Evolutionary conservation across 2,797 vertebrate species (phyloP), one percentile per base, ranked within the genome.

Genomic region (Eulemur mongoz): DNA sequence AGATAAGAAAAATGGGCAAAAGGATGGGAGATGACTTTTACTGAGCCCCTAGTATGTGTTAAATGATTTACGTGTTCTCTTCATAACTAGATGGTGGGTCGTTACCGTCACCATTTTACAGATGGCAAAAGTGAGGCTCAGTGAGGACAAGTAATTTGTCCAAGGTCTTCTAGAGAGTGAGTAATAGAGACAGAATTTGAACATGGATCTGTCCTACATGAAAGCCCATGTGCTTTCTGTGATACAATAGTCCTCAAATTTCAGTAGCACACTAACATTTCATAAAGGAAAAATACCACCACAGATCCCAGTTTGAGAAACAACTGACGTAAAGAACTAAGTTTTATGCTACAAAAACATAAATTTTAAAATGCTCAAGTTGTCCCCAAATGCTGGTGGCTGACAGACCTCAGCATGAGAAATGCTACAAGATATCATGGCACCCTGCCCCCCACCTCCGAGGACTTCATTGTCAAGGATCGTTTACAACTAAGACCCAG

Each of bases 171-270:
- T 76, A 40, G 76, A 1, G 4, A 82, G n/a, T 17, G 70, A 54
- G 3, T 2, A n/a, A 14, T 38, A 48, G 25, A 94, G 23, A 69
- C 15, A 48, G 78, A 80, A 35, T 72, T 43, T 69, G 78, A 73
- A 69, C 43, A 40, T 7, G 4, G 12, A 57, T 43, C 35, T 52
- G 1, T 38, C 59, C n/a, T 67, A 84, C 57, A 18, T 61, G 85
- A 92, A 92, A 95, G 61, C 20, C 75, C 22, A 35, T 14, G 25
- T 92, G 69, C 54, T 69, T 67, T 54, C 84, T 4, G 10, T 69
- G 23, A 57, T 7, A 80, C 11, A 59, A 30, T 54, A 82, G 69
- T 90, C 27, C 54, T 92, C 40, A 70, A 23, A 79, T 83, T 80
- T 79, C 72, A 88, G 50, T 45, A 84, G 91, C 7, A 45, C 2